Evolutionary conservation across 1,140 invertebrate genomes (phyloP).

Genomic region (Hypsibius dujardini): DNA sequence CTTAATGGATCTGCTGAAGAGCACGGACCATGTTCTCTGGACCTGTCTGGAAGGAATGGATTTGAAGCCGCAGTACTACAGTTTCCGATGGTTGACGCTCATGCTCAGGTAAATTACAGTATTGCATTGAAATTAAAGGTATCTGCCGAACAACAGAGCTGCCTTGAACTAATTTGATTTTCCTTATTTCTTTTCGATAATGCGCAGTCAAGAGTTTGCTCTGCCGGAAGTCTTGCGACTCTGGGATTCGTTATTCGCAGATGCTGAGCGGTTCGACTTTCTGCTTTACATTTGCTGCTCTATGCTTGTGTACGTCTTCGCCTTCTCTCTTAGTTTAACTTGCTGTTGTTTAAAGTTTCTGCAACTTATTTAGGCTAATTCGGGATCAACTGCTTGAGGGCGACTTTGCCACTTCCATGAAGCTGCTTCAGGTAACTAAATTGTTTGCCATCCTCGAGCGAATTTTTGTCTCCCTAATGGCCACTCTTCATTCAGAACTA

Average conservation of each 20-base stretch:
- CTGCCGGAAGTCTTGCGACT: conserved; percentile 83
- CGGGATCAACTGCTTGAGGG: conserved; percentile 57
- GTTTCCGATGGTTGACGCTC: conserved; percentile 91
- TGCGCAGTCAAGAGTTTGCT: conserved; percentile 70
- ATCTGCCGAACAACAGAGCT: no score
- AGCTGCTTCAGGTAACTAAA: conserved; percentile 55
- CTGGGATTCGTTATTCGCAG: conserved; percentile 85
- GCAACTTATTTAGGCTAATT: conserved; percentile 45
- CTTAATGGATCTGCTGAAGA: conserved; percentile 52
- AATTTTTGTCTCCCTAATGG: neutral
- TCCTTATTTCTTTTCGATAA: no score
- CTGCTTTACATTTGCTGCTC: conserved; percentile 79
- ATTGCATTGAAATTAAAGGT: no score
- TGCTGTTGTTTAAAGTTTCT: conserved; percentile 17
- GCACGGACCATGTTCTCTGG: conserved; percentile 57
- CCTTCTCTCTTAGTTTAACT: conserved; percentile 18
- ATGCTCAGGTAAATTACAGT: conserved; percentile 42
- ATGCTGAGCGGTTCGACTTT: conserved; percentile 68
- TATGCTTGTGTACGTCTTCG: conserved; percentile 71
- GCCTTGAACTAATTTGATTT: no score
- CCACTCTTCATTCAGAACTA: conserved; percentile 7
- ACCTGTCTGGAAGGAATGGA: conserved; percentile 56
- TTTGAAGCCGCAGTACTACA: conserved; percentile 82
- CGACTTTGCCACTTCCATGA: conserved; percentile 78
- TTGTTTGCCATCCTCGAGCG: neutral